Evolutionary conservation across 37 sponge, comb jelly and placozoan genomes (phyloP).

Genomic region (Spongia lamella): DNA sequence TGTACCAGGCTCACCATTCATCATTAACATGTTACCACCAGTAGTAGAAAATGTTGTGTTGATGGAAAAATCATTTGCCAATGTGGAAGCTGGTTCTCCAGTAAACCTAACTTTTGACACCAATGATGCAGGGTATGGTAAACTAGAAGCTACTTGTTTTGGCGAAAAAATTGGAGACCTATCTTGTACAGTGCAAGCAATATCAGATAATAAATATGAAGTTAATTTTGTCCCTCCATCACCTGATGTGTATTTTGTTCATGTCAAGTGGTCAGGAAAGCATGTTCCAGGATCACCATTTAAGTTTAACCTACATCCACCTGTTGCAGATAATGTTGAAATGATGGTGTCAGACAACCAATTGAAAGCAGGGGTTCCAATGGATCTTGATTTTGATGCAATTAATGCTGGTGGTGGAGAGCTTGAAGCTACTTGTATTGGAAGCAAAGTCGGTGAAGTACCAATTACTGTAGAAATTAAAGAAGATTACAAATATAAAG

Average conservation of each 20-base stretch:
- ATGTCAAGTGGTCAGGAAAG: conserved; percentile 37
- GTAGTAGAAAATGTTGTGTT: conserved; percentile 35
- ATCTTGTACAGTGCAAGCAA: conserved; percentile 8
- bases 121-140: conserved; percentile 34
- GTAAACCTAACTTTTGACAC: conserved; percentile 65
- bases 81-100: conserved; percentile 55
- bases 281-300: conserved; percentile 56
- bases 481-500: conserved; percentile 37
- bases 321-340: conserved; percentile 41
- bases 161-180: conserved; percentile 15
- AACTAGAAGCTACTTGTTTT: conserved; percentile 24
- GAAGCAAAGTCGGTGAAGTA: conserved; percentile 50
- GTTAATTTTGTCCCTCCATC: background rate
- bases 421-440: conserved; percentile 37
- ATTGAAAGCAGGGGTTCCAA: conserved; percentile 30
- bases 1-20: conserved; percentile 57
- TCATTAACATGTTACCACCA: background rate
- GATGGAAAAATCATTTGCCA: conserved; percentile 12
- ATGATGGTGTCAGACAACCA: conserved; percentile 45
- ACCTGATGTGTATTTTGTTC: conserved; percentile 33
- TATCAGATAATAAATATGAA: background rate
- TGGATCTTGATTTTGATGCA: conserved; percentile 52
- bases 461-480: conserved; percentile 59
- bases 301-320: conserved; percentile 41
- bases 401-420: conserved; percentile 1